A percentile compares a stretch with the other conserved stretches of the same genome.
phyloP scores from a whole-genome alignment of 2,888 invertebrate genomes.

The Harpalus rubripes region DNA sequence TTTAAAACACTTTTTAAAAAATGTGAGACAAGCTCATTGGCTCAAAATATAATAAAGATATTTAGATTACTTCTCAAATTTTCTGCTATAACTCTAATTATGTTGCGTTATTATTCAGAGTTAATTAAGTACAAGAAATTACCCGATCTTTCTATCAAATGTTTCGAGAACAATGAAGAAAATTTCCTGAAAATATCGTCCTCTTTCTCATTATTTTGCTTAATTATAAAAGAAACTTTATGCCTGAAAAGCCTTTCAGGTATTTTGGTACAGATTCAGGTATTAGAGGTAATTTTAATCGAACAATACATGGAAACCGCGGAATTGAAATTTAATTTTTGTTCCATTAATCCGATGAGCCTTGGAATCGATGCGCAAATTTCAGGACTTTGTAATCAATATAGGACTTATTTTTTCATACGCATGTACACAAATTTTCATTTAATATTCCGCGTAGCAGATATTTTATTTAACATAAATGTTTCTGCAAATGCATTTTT shows the following conservation, averaged over 20 bases:
- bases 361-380: neutral
- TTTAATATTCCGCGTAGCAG: too few relatives aligned
- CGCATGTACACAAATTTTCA: too few relatives aligned
- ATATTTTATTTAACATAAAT: too few relatives aligned
- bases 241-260: neutral
- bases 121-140: neutral
- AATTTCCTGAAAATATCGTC: neutral
- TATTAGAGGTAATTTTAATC: neutral
- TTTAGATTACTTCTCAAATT: neutral
- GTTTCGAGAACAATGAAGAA: neutral
- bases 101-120: neutral
- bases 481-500: too few relatives aligned
- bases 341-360: neutral
- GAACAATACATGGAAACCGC: neutral
- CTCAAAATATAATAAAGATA: too few relatives aligned
- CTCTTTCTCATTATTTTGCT: neutral
- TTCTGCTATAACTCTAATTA: neutral
- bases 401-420: neutral
- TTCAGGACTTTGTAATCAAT: neutral
- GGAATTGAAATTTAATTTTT: constrained; percentile 7
- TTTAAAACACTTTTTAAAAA: too few relatives aligned
- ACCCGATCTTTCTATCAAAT: neutral
- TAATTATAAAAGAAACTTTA: neutral
- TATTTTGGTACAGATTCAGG: neutral
- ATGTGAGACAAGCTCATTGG: too few relatives aligned